Evolutionary conservation across 2,113 vertebrate species (phyloP).

Genomic region (Malurus melanocephalus): DNA sequence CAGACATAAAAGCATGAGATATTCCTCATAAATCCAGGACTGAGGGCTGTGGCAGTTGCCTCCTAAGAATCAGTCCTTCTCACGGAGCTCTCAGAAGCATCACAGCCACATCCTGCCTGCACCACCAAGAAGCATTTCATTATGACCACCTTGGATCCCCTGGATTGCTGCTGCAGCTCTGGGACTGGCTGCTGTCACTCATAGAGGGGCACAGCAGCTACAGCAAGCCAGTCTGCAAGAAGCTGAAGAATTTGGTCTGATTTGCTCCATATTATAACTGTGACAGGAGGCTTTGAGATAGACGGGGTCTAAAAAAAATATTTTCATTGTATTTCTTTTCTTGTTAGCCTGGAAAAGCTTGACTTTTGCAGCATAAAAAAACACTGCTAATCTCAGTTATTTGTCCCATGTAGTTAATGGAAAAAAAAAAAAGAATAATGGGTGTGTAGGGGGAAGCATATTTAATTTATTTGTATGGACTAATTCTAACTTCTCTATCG

Average conservation of each 20-base stretch:
- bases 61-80: background rate
- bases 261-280: background rate
- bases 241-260: background rate
- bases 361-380: slow-evolving; percentile 58
- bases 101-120: background rate
- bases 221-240: background rate
- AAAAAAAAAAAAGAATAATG: background rate
- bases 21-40: background rate
- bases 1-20: background rate
- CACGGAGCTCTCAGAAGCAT: background rate
- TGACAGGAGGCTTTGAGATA: background rate
- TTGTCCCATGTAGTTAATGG: slow-evolving; percentile 15
- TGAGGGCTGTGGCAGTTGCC: background rate
- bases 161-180: background rate
- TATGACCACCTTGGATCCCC: background rate
- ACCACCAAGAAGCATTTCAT: background rate
- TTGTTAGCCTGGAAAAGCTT: slow-evolving; percentile 24
- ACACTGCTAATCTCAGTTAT: slow-evolving; percentile 45
- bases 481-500: background rate
- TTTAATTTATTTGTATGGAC: background rate
- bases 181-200: background rate
- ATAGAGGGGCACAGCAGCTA: background rate
- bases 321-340: slow-evolving; percentile 26
- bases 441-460: accelerated
- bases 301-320: background rate